These are phyloP conservation scores for Capitella teleta DNA, from an alignment of 1,140 invertebrate genomes.

Conservation along the genomic window DNA sequence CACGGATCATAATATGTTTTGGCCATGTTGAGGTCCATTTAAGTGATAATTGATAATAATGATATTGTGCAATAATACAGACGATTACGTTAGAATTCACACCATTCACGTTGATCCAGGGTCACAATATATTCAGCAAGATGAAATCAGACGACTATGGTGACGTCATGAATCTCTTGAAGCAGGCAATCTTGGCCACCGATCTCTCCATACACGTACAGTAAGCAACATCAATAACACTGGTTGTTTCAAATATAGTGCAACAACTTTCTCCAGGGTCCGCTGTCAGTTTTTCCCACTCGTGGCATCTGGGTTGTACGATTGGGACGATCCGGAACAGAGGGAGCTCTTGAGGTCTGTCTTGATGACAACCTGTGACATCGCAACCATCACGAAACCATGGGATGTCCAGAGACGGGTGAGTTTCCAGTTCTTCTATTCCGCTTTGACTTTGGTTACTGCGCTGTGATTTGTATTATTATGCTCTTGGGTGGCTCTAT, in stretches of 20 bases:
- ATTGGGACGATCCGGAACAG: constrained; percentile 25
- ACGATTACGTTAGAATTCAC: too few species aligned
- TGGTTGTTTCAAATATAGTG: background rate
- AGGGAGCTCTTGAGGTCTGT: constrained; percentile 20
- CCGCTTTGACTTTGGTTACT: too few species aligned
- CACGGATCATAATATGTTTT: too few species aligned
- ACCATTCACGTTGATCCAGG: background rate
- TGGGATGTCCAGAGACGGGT: constrained; percentile 20
- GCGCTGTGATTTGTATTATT: too few species aligned
- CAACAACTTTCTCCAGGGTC: constrained; percentile 16
- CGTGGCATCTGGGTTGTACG: constrained; percentile 21
- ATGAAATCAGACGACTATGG: constrained; percentile 74
- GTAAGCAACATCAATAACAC: constrained; percentile 38
- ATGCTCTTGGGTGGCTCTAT: too few species aligned
- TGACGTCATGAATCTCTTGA: constrained; percentile 75
- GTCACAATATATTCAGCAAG: constrained; percentile 69
- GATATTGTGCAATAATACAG: too few species aligned
- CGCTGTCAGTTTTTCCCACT: constrained; percentile 30
- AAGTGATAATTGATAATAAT: too few species aligned
- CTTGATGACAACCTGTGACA: constrained; percentile 14
- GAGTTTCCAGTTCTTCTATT: too few species aligned
- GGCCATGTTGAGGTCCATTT: too few species aligned
- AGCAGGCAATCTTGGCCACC: constrained; percentile 79
- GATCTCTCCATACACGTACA: constrained; percentile 89
- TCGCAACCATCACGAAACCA: constrained; percentile 17